Evolutionary conservation across 2,888 invertebrate species (phyloP).

Genomic region (Cenopis cana): DNA sequence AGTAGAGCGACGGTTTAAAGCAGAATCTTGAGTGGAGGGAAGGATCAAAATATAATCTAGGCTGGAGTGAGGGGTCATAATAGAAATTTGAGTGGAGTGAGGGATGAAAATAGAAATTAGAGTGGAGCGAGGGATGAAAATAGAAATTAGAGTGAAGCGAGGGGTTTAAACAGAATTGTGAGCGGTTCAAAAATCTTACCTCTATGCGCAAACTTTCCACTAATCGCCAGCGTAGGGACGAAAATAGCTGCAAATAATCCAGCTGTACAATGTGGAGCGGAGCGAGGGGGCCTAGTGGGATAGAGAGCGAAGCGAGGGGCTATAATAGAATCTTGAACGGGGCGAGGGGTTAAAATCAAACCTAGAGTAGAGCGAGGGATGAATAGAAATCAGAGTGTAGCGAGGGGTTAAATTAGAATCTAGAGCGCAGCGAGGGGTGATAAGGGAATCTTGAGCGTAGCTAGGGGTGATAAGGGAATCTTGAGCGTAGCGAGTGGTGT

Average conservation of each 20-base stretch:
- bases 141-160: background rate
- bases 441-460: background rate
- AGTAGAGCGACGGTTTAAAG: background rate
- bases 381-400: no score
- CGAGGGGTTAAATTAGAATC: background rate
- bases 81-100: background rate
- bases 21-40: background rate
- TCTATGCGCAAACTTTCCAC: constrained; percentile 22
- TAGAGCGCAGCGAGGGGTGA: background rate
- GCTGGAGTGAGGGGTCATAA: no score
- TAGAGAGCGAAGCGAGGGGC: background rate
- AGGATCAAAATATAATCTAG: no score
- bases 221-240: constrained; percentile 49
- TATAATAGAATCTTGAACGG: background rate
- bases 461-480: background rate
- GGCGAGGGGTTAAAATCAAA: no score
- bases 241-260: constrained; percentile 57
- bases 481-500: no score
- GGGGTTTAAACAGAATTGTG: background rate
- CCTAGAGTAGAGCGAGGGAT: background rate
- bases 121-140: background rate
- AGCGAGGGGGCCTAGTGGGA: background rate
- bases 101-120: background rate
- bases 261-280: no score
- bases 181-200: constrained; percentile 3